Evolutionary conservation across 2,113 vertebrate genomes (phyloP), one percentile per base, ranked within the genome.

Genomic region (Bombycilla garrulus): DNA sequence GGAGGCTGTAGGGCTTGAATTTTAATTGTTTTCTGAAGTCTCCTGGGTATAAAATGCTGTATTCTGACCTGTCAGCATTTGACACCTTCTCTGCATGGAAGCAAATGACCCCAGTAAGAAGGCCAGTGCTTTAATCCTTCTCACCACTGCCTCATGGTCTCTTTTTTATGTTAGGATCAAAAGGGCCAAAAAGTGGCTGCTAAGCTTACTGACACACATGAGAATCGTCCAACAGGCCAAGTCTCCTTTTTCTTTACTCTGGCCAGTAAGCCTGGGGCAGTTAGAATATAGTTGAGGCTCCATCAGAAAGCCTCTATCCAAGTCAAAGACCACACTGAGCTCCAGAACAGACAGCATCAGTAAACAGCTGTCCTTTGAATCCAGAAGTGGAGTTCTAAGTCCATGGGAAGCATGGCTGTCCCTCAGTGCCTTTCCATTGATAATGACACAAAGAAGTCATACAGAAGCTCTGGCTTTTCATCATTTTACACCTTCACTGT

Each of bases 11-110:
- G 51, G 58, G 28, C 22, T 77, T 83, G 67, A 95, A 94, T 90
- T 81, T 83, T 94, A 88, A 88, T 81, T 91, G 45, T 73, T 81
- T 87, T 87, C 71, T 90, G 31, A 82, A 86, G 38, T 54, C 81
- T 90, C 54, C 22, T 0, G 17, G 26, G 60, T 91, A 77, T 85
- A 79, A 96, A 94, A 70, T 66, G 16, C 35, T 79, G 16, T 67
- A 44, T 90, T 80, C 51, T 90, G 85, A 76, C 76, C 72, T 93
- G 15, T 66, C 23, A 92, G 48, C 72, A 38, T 92, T 31, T 91
- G 86, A 87, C 61, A 85, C 42, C 57, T 71, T 90, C 65, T 85
- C 70, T 95, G 57, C 45, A 26, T 74, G 60, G 82, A 81, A 90
- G 60, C 16, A 86, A 92, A 71, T 67, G 56, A 82, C 69, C 51